Base-by-base conservation (phyloP, 2,888 invertebrate genomes). In the Abscondita cerata region DNA sequence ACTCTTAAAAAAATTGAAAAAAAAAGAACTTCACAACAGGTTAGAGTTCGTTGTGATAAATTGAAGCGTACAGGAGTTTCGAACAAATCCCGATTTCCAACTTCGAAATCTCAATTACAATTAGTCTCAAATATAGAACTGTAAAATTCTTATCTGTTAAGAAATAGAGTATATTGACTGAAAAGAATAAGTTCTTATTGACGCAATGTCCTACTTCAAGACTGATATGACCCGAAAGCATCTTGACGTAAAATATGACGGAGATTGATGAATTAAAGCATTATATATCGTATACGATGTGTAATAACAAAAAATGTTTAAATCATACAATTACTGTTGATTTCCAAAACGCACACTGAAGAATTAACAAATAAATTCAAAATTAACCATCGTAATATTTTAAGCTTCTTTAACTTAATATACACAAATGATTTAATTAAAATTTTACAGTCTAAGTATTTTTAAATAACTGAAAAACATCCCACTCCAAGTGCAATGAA, bases 21-120 rank as follows among this genome's bases (percentile, higher is more conserved):
- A 15, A 50, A 38, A 50, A 36, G 53, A 38, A 51, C 46, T 52
- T 52, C 47, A 52, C 59, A 54, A 54, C 59, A 54, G 54, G 54
- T 54, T 54, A 60, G n/a, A n/a, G 54, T 41, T 59, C 44, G 46
- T 46, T 59, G 44, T 59, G 59, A 59, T 59, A 52, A 59, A 59
- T 59, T 59, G 36, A 52, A 52, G 52, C 59, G 38, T 47, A 47
- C 59, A 59, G 36, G 52, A 59, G 52, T 52, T 16, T 31, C 46
- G 44, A 58, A 46, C 38, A 52, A 59, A 59, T 59, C 52, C 59
- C 46, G 52, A 46, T 52, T 60, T 58, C 57, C 44, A 52, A 57
- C 62, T 48, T 62, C 62, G 40, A 62, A 62, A 52, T 56, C 62
- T 52, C 51, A 62, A 62, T 62, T 57, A 62, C 58, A 59, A 59